Evolutionary conservation across 1,140 invertebrate species (phyloP).

Genomic region (Scaptodrosophila lebanonensis): DNA sequence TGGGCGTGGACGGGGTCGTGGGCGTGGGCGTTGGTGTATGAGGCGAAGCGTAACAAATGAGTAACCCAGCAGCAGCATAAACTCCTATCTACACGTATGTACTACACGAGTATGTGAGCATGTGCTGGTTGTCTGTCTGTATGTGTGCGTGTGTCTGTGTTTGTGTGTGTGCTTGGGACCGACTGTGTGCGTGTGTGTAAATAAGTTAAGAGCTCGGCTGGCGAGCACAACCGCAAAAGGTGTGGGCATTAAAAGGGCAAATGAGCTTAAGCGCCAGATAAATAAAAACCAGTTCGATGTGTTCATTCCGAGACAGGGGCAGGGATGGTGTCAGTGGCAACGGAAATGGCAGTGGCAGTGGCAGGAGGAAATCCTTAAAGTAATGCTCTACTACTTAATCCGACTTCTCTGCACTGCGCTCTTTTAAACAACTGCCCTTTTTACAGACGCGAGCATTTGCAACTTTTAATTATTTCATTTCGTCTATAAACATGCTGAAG

Average conservation of each 20-base stretch:
- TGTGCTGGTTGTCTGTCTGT: too few relatives aligned
- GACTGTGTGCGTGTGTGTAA: too few relatives aligned
- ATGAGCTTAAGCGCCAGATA: constrained; percentile 27
- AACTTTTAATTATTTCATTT: constrained; percentile 75
- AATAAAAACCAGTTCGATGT: constrained; percentile 37
- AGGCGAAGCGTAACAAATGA: constrained; percentile 48
- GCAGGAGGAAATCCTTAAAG: too few relatives aligned
- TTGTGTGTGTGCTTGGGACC: too few relatives aligned
- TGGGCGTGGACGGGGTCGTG: neutral
- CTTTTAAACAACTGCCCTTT: too few relatives aligned
- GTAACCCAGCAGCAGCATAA: constrained; percentile 6
- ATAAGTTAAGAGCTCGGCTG: neutral
- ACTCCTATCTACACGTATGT: constrained; percentile 18
- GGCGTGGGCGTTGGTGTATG: constrained; percentile 11
- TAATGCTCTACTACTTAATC: too few relatives aligned
- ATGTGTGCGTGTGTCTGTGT: too few relatives aligned
- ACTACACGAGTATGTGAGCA: neutral
- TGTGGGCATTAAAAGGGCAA: constrained; percentile 8
- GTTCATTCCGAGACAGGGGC: too few relatives aligned
- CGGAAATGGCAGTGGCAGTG: too few relatives aligned
- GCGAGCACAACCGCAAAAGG: constrained; percentile 46
- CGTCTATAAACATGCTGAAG: constrained; percentile 48
- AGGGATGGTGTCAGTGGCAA: neutral
- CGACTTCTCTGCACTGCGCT: too few relatives aligned
- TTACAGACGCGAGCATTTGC: too few relatives aligned